Evolutionary conservation across 1,140 invertebrate genomes (phyloP).

Genomic region (Grapholita molesta): DNA sequence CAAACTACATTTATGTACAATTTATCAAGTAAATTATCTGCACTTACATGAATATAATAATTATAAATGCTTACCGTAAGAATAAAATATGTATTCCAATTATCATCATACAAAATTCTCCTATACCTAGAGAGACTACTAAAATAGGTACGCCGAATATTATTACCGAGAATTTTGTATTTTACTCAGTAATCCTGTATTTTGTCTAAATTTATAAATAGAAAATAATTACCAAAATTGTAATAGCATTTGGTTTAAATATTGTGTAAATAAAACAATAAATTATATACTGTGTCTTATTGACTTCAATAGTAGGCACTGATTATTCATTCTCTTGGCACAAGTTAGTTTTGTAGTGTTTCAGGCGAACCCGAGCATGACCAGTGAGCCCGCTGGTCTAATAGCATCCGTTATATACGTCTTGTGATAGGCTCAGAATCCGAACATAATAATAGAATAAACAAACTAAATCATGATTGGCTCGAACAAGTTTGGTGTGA

Average conservation of each 20-base stretch:
- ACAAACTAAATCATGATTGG: too few relatives aligned
- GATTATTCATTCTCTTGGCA: too few relatives aligned
- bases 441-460: too few relatives aligned
- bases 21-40: conserved; percentile 56
- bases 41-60: conserved; percentile 49
- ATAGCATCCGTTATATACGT: too few relatives aligned
- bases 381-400: too few relatives aligned
- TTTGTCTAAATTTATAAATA: conserved; percentile 68
- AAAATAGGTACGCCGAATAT: not conserved
- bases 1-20: conserved; percentile 60
- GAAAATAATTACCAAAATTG: conserved; percentile 63
- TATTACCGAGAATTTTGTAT: conserved; percentile 44
- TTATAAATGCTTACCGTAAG: conserved; percentile 38
- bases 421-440: too few relatives aligned
- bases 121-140: conserved; percentile 20
- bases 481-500: too few relatives aligned
- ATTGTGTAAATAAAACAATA: conserved; percentile 75
- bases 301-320: conserved; percentile 27
- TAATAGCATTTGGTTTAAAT: conserved; percentile 72
- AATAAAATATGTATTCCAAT: conserved; percentile 26
- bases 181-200: conserved; percentile 54
- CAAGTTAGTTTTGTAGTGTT: too few relatives aligned
- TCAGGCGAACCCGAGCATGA: too few relatives aligned
- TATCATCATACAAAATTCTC: conserved; percentile 31
- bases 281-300: conserved; percentile 52